These are phyloP conservation scores for Neotoma lepida DNA, from an alignment of 2,113 vertebrate genomes.

Conservation along the genomic window DNA sequence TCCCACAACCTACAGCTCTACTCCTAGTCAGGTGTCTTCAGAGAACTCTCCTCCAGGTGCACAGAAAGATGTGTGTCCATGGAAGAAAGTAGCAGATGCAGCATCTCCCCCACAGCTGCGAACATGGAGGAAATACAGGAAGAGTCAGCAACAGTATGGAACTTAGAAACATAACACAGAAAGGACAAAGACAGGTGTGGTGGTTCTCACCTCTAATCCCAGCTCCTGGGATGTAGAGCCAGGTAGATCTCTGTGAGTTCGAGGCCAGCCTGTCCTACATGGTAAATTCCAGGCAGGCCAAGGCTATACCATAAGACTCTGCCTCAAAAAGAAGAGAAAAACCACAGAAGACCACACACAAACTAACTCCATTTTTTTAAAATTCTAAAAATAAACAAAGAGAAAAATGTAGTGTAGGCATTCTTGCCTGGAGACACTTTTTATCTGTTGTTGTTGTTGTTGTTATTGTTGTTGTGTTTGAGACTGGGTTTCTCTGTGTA, in stretches of 20 bases:
- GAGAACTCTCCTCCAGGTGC: neutral
- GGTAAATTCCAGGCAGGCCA: neutral
- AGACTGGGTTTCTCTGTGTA: neutral
- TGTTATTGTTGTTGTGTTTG: too few species aligned
- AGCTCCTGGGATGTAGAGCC: neutral
- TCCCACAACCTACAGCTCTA: neutral
- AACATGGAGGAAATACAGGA: neutral
- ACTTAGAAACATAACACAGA: neutral
- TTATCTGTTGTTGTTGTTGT: neutral
- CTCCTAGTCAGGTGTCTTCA: neutral
- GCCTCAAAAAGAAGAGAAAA: neutral
- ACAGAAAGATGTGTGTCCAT: fast-evolving
- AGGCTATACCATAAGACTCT: neutral
- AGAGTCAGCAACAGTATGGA: neutral
- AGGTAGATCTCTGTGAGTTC: neutral
- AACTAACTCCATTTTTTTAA: neutral
- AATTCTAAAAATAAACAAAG: neutral
- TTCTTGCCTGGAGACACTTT: neutral
- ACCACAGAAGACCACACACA: neutral
- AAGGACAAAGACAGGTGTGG: neutral
- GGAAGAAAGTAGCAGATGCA: neutral
- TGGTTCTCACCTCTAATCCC: neutral
- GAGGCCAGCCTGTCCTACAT: neutral
- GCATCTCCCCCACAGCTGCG: neutral
- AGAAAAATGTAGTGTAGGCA: neutral